Evolutionary conservation across 2,797 vertebrate genomes (phyloP), one percentile per base, ranked within the genome.

Genomic region (Enteromius trimaculatus): DNA sequence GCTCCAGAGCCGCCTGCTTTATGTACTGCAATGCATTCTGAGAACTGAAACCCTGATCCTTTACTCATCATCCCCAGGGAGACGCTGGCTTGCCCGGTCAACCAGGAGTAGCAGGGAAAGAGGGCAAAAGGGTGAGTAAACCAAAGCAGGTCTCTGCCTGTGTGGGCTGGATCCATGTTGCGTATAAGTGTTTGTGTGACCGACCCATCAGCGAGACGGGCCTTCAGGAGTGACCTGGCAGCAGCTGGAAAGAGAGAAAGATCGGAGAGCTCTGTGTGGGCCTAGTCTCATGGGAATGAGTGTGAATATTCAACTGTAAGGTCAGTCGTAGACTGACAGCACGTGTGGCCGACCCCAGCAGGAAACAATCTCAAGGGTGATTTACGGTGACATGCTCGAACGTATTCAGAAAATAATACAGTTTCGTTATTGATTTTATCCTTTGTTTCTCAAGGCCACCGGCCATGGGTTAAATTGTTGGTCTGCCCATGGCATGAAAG

Each of bases 51-150:
- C 29, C 17, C 55, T 69, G 68, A 70, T 26, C 64, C 17, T 89
- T 58, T 75, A 86, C 89, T 65, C 81, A 88, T 60, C 53, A 85
- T 92, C 55, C 89, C n/a, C 82, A 99, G 97, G 95, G 95, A 88
- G 88, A 92, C 64, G 72, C 92, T 72, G 96, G 95, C 53, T 81
- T 92, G 69, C 92, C 95, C 86, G 97, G 97, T 89, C 95, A 94
- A 39, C 92, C 93, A 80, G 96, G 96, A 85, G 88, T 93, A 85
- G 92, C 94, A 88, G 97, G 98, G 87, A 97, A 96, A 94, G 97
- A 98, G 91, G 98, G 98, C 91, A 97, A 97, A 91, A 97, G 96
- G 96, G 98, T 99, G 94, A 99, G 98, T 98, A 92, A 95, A 93
- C 91, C 86, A 79, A 83, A 88, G 89, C 87, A 88, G 85, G 76